Evolutionary conservation across 2,888 invertebrate species (phyloP), one percentile per base, ranked within the genome.

Genomic region (Pollenia griseotomentosa): DNA sequence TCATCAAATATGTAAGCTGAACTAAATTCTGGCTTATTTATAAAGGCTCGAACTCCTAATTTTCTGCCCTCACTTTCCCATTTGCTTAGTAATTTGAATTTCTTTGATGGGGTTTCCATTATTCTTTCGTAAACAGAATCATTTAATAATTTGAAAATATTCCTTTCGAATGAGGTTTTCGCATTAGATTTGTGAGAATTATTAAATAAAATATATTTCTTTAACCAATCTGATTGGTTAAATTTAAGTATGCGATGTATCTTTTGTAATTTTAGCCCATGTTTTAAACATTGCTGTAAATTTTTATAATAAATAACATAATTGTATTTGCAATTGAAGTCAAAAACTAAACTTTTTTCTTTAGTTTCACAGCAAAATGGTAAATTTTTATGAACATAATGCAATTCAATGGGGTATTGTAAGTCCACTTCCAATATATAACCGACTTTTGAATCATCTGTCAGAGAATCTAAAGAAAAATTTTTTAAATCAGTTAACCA

Each of bases 81-180:
- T 66, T 77, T 44, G 3, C 55, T 44, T 4, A 23, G 9, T 16
- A 77, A n/a, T 55, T 48, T 77, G 10, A 77, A 55, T 23, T 19
- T 44, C n/a, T 83, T 85, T 16, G 71, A 61, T 2, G 66, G 55
- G 44, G 81, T 86, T 53, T 86, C 84, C 77, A 88, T 84, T 11
- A 85, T 87, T 51, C 86, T 87, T 11, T 84, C 68, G 16, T 73
- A 87, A 1, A 78, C 46, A 51, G 46, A 79, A 79, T 92, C 92
- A 73, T 90, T 92, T 87, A 91, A 90, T 42, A 91, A 71, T 87
- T 92, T 92, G 65, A 85, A 92, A 40, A 90, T 88, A 68, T 90
- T 87, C 87, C 90, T 91, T 79, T 91, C 89, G 88, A 92, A 93
- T 1, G 90, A 10, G 5, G 23, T 77, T 14, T 42, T 65, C 16